Evolutionary conservation across 2,888 invertebrate genomes (phyloP), one percentile per base, ranked within the genome.

Genomic region (Caenorhabditis afra): DNA sequence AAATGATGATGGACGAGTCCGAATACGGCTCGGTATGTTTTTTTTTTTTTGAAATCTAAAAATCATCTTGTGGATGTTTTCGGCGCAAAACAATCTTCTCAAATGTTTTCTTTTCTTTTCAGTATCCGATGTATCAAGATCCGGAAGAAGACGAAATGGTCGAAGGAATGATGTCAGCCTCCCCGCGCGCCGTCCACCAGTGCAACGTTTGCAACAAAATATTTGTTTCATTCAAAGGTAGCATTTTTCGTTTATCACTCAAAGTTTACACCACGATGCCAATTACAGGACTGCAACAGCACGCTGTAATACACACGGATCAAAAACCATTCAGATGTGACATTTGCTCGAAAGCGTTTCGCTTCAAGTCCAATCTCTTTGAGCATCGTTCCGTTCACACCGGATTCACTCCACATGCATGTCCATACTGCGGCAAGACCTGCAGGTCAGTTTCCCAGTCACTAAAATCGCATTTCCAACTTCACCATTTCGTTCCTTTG

Each of bases 251-350:
- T 47, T 29, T 16, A 18, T 49, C n/a, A 22, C 12, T 7, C 23
- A 35, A 14, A 20, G 1, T 11, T 16, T 20, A 39, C 23, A 44
- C 22, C n/a, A 5, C 16, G 10, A 58, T n/a, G 8, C 37, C 8
- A 18, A 14, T 68, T 86, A 55, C 55, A 90, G 90, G 90, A 37
- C 79, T 90, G 1, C 89, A 90, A 77, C 90, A 90, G 57, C 90
- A 90, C 66, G 88, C 89, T 7, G 89, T 90, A n/a, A 90, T 90
- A 41, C 90, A 90, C 79, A 90, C 90, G 4, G 90, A 90, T 62
- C 87, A 89, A 76, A 90, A 90, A 61, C 90, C 90, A 1, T 90
- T 88, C 67, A 79, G 80, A 39, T 90, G 90, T 67, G 90, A 90
- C 64, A 86, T 90, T 12, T 90, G 90, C 82, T 79, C 86, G n/a